Conservation (phyloP, 2,113 vertebrate species). For the Elaphurus davidianus region DNA sequence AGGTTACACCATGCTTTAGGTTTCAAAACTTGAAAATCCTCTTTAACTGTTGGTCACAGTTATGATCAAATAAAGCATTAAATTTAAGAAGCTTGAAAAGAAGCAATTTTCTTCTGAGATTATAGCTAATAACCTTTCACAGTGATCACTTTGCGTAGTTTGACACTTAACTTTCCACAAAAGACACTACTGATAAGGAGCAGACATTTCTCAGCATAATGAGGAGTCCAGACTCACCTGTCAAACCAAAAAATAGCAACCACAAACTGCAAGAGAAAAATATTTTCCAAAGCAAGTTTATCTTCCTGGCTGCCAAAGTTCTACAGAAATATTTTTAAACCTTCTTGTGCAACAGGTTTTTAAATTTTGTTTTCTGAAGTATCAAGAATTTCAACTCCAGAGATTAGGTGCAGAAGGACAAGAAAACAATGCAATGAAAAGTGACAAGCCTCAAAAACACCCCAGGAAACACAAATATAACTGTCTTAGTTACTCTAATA, state of each 20-base stretch:
- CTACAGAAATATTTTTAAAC: not conserved
- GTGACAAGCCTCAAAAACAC: not conserved
- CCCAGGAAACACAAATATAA: not conserved
- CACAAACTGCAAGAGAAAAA: not conserved
- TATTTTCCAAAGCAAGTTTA: constrained; percentile 27
- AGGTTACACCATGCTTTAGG: not conserved
- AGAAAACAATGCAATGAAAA: not conserved
- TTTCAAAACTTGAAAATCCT: not conserved
- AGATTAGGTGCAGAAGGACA: not conserved
- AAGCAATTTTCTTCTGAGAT: not conserved
- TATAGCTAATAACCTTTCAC: not conserved
- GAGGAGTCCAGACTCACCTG: not conserved
- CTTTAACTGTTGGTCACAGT: not conserved
- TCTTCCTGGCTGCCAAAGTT: not conserved
- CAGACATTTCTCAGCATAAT: not conserved
- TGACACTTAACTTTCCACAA: not conserved
- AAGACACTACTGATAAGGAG: not conserved
- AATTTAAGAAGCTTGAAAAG: not conserved
- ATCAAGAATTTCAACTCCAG: not conserved
- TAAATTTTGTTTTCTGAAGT: not conserved
- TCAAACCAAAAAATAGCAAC: not conserved
- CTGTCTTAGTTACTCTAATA: not conserved
- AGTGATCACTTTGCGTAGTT: not conserved
- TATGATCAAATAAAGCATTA: not conserved
- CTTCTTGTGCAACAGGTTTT: not conserved